Evolutionary conservation across 2,888 invertebrate species (phyloP).

Genomic region (Mactromeris polynyma): DNA sequence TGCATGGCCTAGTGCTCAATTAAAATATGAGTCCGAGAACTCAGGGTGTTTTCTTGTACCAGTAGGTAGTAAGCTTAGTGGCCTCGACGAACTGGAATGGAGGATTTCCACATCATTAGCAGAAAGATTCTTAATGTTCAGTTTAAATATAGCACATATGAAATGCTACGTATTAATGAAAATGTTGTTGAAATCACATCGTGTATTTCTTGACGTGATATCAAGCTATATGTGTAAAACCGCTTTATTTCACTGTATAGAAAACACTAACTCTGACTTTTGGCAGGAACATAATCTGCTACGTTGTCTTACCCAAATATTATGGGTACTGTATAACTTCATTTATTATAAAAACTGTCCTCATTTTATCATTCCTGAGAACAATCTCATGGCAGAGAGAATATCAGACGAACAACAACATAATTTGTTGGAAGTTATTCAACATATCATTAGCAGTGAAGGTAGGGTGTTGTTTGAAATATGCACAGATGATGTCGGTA

Average conservation of each 20-base stretch:
- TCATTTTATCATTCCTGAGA: constrained; percentile 22
- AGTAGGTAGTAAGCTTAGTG: constrained; percentile 5
- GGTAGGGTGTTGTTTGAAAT: not conserved
- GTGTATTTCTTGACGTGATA: not conserved
- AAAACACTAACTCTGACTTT: not conserved
- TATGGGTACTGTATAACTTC: not conserved
- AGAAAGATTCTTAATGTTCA: constrained; percentile 26
- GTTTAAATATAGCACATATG: constrained; percentile 32
- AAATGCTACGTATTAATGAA: constrained; percentile 31
- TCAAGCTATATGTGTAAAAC: constrained; percentile 44
- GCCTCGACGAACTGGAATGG: not conserved
- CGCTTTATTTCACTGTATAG: constrained; percentile 27
- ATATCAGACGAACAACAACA: not conserved
- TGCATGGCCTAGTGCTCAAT: not conserved
- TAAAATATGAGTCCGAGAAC: not conserved
- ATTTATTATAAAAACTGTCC: constrained; percentile 29
- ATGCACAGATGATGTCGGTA: not conserved
- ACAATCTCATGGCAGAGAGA: constrained; percentile 29
- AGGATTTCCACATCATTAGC: constrained; percentile 15
- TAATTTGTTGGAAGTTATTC: not conserved
- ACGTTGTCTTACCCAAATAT: not conserved
- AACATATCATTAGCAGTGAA: constrained; percentile 10
- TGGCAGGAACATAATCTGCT: constrained; percentile 28
- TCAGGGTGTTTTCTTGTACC: constrained; percentile 12
- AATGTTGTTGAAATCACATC: constrained; percentile 22